Percentiles rank a stretch among this genome's conserved stretches.
These are phyloP conservation scores for Anthonomus grandis DNA, from an alignment of 1,140 invertebrate genomes.

Conservation along the genomic window DNA sequence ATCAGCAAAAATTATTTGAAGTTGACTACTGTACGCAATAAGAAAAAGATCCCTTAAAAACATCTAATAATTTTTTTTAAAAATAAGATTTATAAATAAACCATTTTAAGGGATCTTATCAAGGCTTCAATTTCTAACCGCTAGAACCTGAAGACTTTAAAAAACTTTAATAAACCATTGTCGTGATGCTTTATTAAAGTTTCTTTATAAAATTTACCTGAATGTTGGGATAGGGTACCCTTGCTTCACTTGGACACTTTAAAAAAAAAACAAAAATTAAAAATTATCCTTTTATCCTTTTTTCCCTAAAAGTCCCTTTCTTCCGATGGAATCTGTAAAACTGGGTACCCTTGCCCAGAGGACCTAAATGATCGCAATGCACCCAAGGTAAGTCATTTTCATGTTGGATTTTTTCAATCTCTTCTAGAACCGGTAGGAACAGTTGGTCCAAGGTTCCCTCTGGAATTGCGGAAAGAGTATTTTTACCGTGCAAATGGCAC, in stretches of 20 bases:
- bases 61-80: too few species aligned
- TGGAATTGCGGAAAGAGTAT: slow-evolving; percentile 47
- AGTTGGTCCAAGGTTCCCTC: slow-evolving; percentile 62
- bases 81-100: too few species aligned
- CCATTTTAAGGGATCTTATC: neutral
- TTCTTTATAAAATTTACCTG: slow-evolving; percentile 68
- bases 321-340: neutral
- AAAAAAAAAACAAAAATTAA: slow-evolving; percentile 26
- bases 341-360: slow-evolving; percentile 40
- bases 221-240: slow-evolving; percentile 98
- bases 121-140: slow-evolving; percentile 14
- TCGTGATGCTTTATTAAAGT: slow-evolving; percentile 15
- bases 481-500: slow-evolving; percentile 36
- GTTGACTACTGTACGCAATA: too few species aligned
- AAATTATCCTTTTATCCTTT: slow-evolving; percentile 22
- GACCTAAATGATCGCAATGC: slow-evolving; percentile 1
- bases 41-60: too few species aligned
- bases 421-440: slow-evolving; percentile 50
- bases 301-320: slow-evolving; percentile 28
- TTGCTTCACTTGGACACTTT: slow-evolving; percentile 57
- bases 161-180: slow-evolving; percentile 16
- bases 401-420: slow-evolving; percentile 17
- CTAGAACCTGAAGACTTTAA: slow-evolving; percentile 9
- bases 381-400: slow-evolving; percentile 32
- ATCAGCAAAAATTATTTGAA: too few species aligned